Base-by-base conservation (phyloP, 2,113 vertebrate genomes). In the Pampusana beccarii region DNA sequence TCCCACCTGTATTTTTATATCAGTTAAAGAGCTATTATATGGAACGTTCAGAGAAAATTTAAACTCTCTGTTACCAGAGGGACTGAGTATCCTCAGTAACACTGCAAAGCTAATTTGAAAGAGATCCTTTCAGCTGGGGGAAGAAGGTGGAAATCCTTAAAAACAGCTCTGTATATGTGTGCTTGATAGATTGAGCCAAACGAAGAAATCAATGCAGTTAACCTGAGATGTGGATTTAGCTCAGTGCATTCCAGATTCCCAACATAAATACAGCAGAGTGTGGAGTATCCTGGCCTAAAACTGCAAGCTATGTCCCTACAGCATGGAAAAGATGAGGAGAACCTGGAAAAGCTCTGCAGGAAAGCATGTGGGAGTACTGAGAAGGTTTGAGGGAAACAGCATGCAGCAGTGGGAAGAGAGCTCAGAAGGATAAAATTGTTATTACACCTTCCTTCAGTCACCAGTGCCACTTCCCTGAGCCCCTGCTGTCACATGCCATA, bases 381-480 rank as follows among this genome's bases (percentile, higher is more conserved):
- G 36, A 75, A 71, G 26, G 19, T 50, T 79, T 4, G 16, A 92
- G 8, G 44, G 15, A 82, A 82, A 23, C 19, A 77, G 11, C 0
- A 0, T 15, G 51, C 12, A 62, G 70, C 19, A 58, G 48, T 87
- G 18, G 16, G 7, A 70, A 81, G 65, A 62, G 73, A 90, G 50
- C 4, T 15, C 24, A 51, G 46, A 74, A 75, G 66, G 66, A 66
- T 40, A 51, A 82, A 93, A 64, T 58, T 88, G 29, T 51, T 53
- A 56, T 67, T 62, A 24, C 50, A 64, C 74, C 38, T 88, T 88
- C 58, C 58, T 80, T 80, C 71, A 85, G 61, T 31, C 85, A 87
- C 20, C 67, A 87, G 42, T 7, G 48, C 33, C 5, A 1, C 61
- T 54, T 62, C 66, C 78, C 69, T 6, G 61, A 56, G 33, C 51